Base-by-base conservation (phyloP, 2,797 vertebrate species). In the Xerus rutilus region DNA sequence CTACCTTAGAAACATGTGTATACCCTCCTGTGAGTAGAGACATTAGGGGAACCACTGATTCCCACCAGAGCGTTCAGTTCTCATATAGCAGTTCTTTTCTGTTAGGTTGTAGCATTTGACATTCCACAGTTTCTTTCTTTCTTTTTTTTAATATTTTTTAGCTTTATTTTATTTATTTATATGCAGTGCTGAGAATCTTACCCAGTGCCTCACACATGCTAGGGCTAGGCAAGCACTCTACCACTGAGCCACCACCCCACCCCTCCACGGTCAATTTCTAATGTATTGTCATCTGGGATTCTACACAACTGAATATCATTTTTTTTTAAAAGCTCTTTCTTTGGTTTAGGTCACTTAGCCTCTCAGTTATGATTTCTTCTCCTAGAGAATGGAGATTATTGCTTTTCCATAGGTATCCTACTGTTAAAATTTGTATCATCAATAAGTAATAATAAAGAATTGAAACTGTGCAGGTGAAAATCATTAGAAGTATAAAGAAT, bases 371-470 rank as follows among this genome's bases (percentile, higher is more conserved):
- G 47, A 28, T 79, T 87, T 93, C 70, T 87, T 93, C 90, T 73
- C 74, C 30, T 91, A 45, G 39, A 85, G 35, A 92, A 76, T 39
- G 18, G 35, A 95, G 69, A 93, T 70, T 43, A 69, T 90, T 93
- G n/a, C 70, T 78, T 85, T 86, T 70, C 23, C 52, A 10, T 79
- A 54, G 64, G 32, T 94, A 3, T 45, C 5, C 28, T 91, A 70
- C 28, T 91, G 25, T 84, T 89, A 70, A 64, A 18, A 65, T 82
- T 79, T 65, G 54, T 72, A 43, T 64, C 57, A 91, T 74, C 57
- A 86, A 49, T 93, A 92, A 89, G 5, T 23, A 91, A 69, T 54
- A 81, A 65, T 84, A 89, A 91, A 54, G 87, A 93, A 93, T 92
- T 88, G 70, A 83, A 94, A 62, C 20, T 49, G 3, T 72, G 28